A percentile compares a stretch with the other conserved stretches of the same genome.
phyloP scores from a whole-genome alignment of 2,113 vertebrate genomes.

The Cepphus grylle region DNA sequence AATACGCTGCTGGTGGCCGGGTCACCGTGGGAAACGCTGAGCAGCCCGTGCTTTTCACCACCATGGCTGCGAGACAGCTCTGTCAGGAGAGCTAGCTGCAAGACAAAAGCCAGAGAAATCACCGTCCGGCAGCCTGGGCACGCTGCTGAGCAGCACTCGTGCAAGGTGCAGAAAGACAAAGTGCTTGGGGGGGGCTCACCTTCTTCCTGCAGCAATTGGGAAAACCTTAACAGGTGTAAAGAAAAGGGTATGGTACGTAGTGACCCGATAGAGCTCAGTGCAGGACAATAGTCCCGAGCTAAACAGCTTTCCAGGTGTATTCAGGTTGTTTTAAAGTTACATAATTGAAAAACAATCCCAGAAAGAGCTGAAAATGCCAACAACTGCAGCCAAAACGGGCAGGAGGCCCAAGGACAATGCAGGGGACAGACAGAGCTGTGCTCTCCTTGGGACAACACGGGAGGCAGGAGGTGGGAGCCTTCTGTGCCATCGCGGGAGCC shows the following conservation, averaged over 20 bases:
- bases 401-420: background rate
- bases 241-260: background rate
- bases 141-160: background rate
- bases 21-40: constrained; percentile 74
- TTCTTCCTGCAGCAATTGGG: background rate
- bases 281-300: background rate
- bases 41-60: constrained; percentile 73
- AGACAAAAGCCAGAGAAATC: background rate
- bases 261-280: fast-evolving
- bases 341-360: background rate
- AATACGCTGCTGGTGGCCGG: constrained; percentile 76
- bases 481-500: fast-evolving
- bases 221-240: background rate
- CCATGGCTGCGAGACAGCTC: constrained; percentile 80
- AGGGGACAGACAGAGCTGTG: fast-evolving
- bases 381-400: background rate
- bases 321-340: background rate
- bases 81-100: constrained; percentile 87
- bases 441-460: fast-evolving
- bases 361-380: background rate
- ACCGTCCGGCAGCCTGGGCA: background rate
- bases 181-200: fast-evolving
- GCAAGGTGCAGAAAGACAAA: background rate
- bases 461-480: background rate
- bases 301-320: background rate